A percentile compares a stretch with the other conserved stretches of the same genome.
These are phyloP conservation scores for Typhlichthys eigenmanni DNA, from an alignment of 2,797 vertebrate genomes.

Conservation along the genomic window DNA sequence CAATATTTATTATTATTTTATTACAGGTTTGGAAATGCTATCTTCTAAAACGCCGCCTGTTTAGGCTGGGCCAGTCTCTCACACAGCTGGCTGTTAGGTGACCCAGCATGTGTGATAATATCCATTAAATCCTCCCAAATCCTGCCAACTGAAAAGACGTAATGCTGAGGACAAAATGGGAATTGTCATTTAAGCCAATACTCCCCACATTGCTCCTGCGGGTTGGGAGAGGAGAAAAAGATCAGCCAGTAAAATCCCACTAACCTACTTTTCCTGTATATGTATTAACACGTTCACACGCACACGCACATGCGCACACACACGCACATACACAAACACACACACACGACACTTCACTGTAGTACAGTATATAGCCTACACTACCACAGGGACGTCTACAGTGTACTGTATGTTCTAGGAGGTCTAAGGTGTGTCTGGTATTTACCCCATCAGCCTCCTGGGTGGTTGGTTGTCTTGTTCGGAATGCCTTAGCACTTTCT, in stretches of 20 bases:
- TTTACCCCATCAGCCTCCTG: conserved; percentile 32
- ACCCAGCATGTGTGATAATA: conserved; percentile 51
- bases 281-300: no score
- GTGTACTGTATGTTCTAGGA: conserved; percentile 47
- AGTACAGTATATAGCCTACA: no score
- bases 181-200: conserved; percentile 41
- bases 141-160: conserved; percentile 42
- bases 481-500: conserved; percentile 57
- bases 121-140: conserved; percentile 58
- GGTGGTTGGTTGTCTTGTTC: conserved; percentile 34
- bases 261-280: no score
- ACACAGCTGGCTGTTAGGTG: conserved; percentile 44
- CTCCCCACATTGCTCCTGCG: no score
- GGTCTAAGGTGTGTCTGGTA: neutral
- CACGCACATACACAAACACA: no score
- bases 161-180: conserved; percentile 46
- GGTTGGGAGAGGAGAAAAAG: no score
- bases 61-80: conserved; percentile 13
- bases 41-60: neutral
- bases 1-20: neutral
- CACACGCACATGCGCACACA: no score
- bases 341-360: no score
- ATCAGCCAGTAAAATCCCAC: no score
- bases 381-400: neutral
- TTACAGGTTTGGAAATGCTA: neutral